Evolutionary conservation across 2,797 vertebrate species (phyloP), one percentile per base, ranked within the genome.

Genomic region (Eidolon dupreanum): DNA sequence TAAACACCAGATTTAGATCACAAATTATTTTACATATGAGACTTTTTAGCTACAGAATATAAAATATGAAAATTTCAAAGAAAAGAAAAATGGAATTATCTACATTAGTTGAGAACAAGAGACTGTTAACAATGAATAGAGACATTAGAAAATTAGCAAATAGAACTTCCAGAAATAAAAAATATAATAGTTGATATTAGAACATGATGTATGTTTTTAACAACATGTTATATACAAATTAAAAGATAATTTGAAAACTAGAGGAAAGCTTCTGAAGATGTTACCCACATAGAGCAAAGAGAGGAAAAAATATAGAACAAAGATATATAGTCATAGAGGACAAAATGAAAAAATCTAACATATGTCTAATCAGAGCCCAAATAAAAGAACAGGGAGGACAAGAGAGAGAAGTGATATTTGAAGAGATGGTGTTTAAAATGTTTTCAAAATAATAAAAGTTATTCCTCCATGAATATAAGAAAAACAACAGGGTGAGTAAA

Each of bases 81-180:
- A 57, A 82, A 36, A 43, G 24, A 41, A 82, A 95, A 90, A 78
- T 65, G 33, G 8, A 74, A 74, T 28, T 16, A 57, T 5, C 19
- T n/a, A 90, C 91, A 78, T 61, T 59, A 83, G 11, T 22, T 75
- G 79, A 93, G 73, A 92, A 53, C 12, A 33, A 38, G 16, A 88
- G 4, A 65, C 33, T 53, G 16, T 43, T 6, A 78, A 77, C 24
- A 74, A 59, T 65, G n/a, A 70, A 53, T 41, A 51, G 61, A 43
- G 38, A 16, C 22, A 68, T 63, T 79, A 77, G 36, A 79, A 90
- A 93, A 84, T 51, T 43, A 83, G 61, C 24, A 49, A 68, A 83
- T 22, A 92, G 55, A 87, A 57, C 33, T 94, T 94, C 26, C 38
- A 43, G 55, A 92, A 87, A 83, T 93, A 51, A 92, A 90, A 79